phyloP scores from a whole-genome alignment of 2,888 invertebrate species.

The Drosophila glabriapex region DNA sequence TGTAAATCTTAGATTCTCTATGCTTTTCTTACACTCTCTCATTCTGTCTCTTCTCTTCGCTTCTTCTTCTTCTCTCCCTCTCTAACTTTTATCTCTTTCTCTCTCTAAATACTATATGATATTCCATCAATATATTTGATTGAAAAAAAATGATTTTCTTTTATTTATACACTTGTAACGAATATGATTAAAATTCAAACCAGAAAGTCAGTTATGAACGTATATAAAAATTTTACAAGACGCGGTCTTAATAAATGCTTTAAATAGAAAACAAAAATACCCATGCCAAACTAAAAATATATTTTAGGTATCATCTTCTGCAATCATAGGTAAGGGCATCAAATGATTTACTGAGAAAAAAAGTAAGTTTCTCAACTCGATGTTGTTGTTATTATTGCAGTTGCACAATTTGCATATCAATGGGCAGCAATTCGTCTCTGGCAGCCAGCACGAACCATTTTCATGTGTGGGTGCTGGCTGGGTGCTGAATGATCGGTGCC shows the following conservation, averaged over 20 bases:
- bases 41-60: too few species aligned
- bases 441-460: constrained; percentile 27
- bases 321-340: constrained; percentile 29
- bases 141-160: not conserved
- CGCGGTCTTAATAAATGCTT: too few species aligned
- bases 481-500: constrained; percentile 5
- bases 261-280: fast-evolving
- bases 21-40: too few species aligned
- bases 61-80: not conserved
- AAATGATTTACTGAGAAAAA: constrained; percentile 4
- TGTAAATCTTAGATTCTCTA: not conserved
- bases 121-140: not conserved
- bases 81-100: not conserved
- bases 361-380: not conserved
- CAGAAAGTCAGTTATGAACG: too few species aligned
- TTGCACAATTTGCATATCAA: constrained; percentile 76
- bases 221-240: too few species aligned
- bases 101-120: not conserved
- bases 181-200: not conserved
- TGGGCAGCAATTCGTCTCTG: constrained; percentile 68
- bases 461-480: not conserved
- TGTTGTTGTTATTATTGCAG: constrained; percentile 24
- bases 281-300: not conserved
- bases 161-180: not conserved
- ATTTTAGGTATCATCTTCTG: not conserved